Percentiles rank a stretch among this genome's conserved stretches.
Conservation (phyloP, 2,888 invertebrate species). For the Callosobruchus maculatus region DNA sequence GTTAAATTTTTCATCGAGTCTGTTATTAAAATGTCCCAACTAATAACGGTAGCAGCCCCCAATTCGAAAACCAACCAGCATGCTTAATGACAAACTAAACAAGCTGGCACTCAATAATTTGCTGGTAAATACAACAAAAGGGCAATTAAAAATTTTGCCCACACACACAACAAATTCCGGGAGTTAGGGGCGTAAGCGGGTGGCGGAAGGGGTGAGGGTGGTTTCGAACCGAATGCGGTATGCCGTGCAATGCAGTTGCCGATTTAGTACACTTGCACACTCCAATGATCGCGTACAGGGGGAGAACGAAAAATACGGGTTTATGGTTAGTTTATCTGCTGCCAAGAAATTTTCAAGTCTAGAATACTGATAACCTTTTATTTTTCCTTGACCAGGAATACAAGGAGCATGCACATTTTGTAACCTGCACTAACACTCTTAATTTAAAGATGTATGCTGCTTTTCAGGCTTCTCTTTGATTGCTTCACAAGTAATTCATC, state of each 20-base stretch:
- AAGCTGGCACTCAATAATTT: conserved; percentile 4
- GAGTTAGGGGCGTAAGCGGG: not conserved
- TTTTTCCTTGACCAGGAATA: too few relatives aligned
- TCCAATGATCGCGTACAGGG: not conserved
- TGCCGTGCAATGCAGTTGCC: not conserved
- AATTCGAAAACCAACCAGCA: not conserved
- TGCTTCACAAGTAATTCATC: too few relatives aligned
- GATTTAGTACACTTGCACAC: conserved; percentile 5
- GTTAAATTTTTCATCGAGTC: not conserved
- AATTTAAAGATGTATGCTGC: too few relatives aligned
- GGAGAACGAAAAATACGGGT: not conserved
- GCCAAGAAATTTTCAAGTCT: too few relatives aligned
- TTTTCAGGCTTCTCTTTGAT: too few relatives aligned
- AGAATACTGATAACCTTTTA: too few relatives aligned
- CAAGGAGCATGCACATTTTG: too few relatives aligned
- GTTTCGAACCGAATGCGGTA: not conserved
- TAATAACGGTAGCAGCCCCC: not conserved
- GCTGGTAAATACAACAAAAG: conserved; percentile 3
- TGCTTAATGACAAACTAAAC: not conserved
- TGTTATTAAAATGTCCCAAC: not conserved
- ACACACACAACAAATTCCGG: conserved; percentile 1
- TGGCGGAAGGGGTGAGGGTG: not conserved
- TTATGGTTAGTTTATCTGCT: too few relatives aligned
- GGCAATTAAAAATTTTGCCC: conserved; percentile 2
- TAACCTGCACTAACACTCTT: too few relatives aligned